These are phyloP conservation scores for Actenoides lindsayi DNA, from an alignment of 2,113 vertebrate genomes.

Conservation along the genomic window DNA sequence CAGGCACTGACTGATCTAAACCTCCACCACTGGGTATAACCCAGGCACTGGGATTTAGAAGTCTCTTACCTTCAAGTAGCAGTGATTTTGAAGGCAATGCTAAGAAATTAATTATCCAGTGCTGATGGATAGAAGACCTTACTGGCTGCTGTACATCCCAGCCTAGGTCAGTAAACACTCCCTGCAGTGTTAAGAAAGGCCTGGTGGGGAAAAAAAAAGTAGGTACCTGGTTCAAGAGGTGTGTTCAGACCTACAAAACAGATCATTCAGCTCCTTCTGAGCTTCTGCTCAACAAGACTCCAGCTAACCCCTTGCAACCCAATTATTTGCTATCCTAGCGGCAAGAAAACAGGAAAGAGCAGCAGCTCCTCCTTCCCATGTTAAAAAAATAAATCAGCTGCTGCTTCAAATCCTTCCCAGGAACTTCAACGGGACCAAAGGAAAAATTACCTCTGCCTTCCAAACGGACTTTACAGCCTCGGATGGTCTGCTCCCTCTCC, in stretches of 20 bases:
- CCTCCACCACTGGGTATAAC: background rate
- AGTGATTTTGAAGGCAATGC: background rate
- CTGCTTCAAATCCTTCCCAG: background rate
- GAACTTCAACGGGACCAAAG: background rate
- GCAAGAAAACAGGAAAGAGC: background rate
- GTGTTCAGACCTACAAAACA: background rate
- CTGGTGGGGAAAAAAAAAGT: background rate
- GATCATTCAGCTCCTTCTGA: background rate
- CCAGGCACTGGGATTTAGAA: background rate
- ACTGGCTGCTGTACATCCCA: background rate
- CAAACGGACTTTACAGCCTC: background rate
- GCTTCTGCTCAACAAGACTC: background rate
- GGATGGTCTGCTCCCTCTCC: background rate
- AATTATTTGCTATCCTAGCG: background rate
- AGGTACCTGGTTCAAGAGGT: background rate
- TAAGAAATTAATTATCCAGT: background rate
- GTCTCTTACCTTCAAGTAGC: background rate
- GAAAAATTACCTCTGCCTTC: background rate
- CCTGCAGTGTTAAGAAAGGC: background rate
- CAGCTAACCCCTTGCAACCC: background rate
- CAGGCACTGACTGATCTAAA: background rate
- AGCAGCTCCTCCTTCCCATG: background rate
- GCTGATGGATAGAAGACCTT: background rate
- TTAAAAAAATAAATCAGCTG: background rate
- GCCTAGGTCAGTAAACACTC: background rate